Conservation (phyloP, 2,888 invertebrate genomes). For the Pammene aurita region DNA sequence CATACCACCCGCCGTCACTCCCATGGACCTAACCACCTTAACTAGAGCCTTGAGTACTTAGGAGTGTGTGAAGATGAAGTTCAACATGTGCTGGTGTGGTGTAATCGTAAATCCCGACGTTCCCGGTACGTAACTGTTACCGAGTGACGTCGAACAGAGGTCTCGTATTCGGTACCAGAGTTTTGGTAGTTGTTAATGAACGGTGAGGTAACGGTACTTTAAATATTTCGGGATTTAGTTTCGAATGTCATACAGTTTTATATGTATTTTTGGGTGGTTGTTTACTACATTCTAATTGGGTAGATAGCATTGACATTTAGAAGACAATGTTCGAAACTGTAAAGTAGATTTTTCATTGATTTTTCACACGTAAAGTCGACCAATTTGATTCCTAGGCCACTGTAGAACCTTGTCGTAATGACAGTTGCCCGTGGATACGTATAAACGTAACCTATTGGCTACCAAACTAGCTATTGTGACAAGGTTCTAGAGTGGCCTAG, state of each 20-base stretch:
- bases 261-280: not conserved
- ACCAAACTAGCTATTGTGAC: no score
- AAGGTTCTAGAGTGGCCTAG: no score
- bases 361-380: no score
- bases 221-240: not conserved
- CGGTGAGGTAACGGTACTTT: slow-evolving; percentile 8
- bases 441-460: no score
- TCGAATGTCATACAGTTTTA: not conserved
- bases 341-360: no score
- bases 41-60: not conserved
- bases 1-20: slow-evolving; percentile 60
- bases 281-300: no score
- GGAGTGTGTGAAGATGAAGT: not conserved
- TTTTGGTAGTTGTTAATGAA: slow-evolving; percentile 21
- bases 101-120: slow-evolving; percentile 61
- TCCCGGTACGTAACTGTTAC: slow-evolving; percentile 66
- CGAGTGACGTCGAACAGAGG: slow-evolving; percentile 45
- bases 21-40: slow-evolving; percentile 6
- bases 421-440: no score
- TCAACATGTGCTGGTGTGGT: slow-evolving; percentile 36
- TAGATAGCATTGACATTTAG: no score
- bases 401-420: no score
- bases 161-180: slow-evolving; percentile 17
- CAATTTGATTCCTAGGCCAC: no score
- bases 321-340: no score